Evolutionary conservation across 1,140 invertebrate genomes (phyloP).

Genomic region (Ooceraea biroi): DNA sequence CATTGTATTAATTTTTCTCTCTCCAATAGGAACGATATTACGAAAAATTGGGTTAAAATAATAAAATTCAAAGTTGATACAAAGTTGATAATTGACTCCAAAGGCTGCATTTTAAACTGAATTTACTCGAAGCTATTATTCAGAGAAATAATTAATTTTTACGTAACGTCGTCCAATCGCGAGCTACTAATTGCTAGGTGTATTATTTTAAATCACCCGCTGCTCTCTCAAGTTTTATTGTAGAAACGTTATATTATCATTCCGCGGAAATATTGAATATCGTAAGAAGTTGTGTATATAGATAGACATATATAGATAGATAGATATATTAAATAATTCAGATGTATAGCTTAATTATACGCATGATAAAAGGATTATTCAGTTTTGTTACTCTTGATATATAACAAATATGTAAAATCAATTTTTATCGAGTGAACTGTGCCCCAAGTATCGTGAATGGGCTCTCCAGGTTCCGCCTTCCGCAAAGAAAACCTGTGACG

Average conservation of each 20-base stretch:
- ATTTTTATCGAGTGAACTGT: neutral
- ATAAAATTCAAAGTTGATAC: neutral
- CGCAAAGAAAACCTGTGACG: neutral
- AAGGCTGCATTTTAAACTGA: constrained; percentile 6
- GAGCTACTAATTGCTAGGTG: neutral
- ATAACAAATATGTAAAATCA: neutral
- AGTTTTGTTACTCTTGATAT: too few species aligned
- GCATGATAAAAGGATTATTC: too few species aligned
- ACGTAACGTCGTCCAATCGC: constrained; percentile 16
- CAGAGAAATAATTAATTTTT: constrained; percentile 1
- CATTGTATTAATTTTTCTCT: too few species aligned
- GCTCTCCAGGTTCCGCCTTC: neutral
- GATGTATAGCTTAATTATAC: too few species aligned
- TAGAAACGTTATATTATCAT: too few species aligned
- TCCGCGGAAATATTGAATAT: constrained; percentile 24
- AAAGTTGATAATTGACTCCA: neutral
- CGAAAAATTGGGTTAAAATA: constrained; percentile 2
- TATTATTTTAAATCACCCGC: constrained; percentile 15
- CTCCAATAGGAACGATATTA: constrained; percentile 3
- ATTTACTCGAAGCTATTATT: neutral
- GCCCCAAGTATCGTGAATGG: neutral
- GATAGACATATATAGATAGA: neutral
- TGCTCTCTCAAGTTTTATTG: neutral
- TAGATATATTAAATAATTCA: constrained; percentile 6
- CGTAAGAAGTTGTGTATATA: neutral